A percentile compares a stretch with the other conserved stretches of the same genome.
These are phyloP conservation scores for Cephus cinctus DNA, from an alignment of 1,140 invertebrate genomes.

Conservation along the genomic window DNA sequence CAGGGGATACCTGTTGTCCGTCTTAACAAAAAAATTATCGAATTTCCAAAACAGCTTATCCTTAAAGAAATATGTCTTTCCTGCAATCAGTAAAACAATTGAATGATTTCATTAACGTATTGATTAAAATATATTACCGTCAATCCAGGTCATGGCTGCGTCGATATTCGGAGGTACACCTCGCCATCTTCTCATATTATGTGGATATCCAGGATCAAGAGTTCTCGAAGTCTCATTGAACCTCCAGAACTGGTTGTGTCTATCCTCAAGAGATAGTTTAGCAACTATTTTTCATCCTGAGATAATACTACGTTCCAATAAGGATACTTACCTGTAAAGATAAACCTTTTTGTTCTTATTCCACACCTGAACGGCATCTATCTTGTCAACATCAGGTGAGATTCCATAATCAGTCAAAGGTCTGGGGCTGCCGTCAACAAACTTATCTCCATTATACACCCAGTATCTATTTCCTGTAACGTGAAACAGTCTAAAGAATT, in stretches of 20 bases:
- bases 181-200: constrained; percentile 66
- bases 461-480: constrained; percentile 66
- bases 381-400: constrained; percentile 61
- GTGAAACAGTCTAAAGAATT: too few relatives aligned
- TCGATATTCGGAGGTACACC: constrained; percentile 65
- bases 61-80: constrained; percentile 66
- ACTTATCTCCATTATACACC: constrained; percentile 64
- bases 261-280: constrained; percentile 57
- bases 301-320: constrained; percentile 1
- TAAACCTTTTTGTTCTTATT: constrained; percentile 58
- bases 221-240: constrained; percentile 60
- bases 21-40: constrained; percentile 57
- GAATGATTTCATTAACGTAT: constrained; percentile 37
- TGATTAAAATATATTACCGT: constrained; percentile 56
- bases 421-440: constrained; percentile 58
- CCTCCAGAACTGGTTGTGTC: constrained; percentile 69
- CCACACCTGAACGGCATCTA: constrained; percentile 73
- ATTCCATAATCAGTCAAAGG: constrained; percentile 64
- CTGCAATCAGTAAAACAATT: constrained; percentile 32
- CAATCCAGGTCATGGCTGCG: constrained; percentile 65
- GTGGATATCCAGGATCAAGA: constrained; percentile 69
- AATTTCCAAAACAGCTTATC: constrained; percentile 64
- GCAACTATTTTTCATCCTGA: too few relatives aligned
- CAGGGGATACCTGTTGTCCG: constrained; percentile 56
- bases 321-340: constrained; percentile 49